Base-by-base conservation (phyloP, 2,113 vertebrate species). In the Peromyscus maniculatus region DNA sequence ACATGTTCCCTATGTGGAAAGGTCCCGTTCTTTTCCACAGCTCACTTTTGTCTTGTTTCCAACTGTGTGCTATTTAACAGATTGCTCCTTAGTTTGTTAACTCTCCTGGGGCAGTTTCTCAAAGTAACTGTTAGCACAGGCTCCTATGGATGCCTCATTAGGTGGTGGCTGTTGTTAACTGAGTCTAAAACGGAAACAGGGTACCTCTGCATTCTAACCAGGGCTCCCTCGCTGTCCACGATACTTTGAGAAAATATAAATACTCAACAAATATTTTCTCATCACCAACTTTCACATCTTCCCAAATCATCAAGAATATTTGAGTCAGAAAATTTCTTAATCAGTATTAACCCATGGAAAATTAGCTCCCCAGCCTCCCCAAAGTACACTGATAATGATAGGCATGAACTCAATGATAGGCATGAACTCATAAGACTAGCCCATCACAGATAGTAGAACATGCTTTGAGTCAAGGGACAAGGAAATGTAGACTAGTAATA, bases 251-350 rank as follows among this genome's bases (percentile, higher is more conserved):
- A 74, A 59, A 4, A n/a, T 9, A 26, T 33, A 57, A 75, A 11
- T 10, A 43, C 22, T 28, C 7, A 59, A 4, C 7, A 55, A 59
- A 24, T 49, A 33, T 10, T 7, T 21, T 4, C 7, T n/a, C 55
- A 1, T 82, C 16, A 46, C 3, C 1, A 2, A 2, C 72, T 49
- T 87, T 46, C 75, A 80, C 46, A 79, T 90, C 52, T 49, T 87
- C 33, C 46, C 57, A 75, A 28, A 39, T 86, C 12, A 28, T 19
- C n/a, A 62, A 43, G 86, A 39, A 39, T 43, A 49, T 22, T 46
- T 67, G 36, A 31, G 36, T 72, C 87, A 78, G 12, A 95, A 87
- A 95, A 91, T 31, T 22, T 62, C 72, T 46, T 24, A 89, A 43
- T 80, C 13, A 72, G n/a, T 22, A 79, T 66, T 62, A 55, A n/a